A percentile compares a stretch with the other conserved stretches of the same genome.
Conservation (phyloP, 2,797 vertebrate genomes). For the Centroberyx gerrardi region DNA sequence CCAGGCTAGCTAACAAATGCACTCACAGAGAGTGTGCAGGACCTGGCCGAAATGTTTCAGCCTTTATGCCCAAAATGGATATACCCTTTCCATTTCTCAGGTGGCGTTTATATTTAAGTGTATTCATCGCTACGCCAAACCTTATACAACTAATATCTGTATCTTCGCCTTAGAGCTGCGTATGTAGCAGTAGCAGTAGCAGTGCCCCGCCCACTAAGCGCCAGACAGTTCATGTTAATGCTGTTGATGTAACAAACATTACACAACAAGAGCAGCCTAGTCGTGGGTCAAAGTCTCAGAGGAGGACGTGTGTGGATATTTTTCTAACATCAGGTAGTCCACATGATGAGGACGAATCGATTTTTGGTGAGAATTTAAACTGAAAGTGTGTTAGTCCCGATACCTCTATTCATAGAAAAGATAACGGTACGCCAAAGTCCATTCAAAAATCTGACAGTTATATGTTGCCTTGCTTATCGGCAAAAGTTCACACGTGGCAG, state of each 20-base stretch:
- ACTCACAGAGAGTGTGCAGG: not conserved
- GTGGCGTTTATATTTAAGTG: too few species aligned
- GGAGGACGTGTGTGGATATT: not conserved
- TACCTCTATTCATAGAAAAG: not conserved
- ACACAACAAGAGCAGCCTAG: slow-evolving; percentile 31
- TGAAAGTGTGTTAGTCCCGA: fast-evolving
- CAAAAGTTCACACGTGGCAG: too few species aligned
- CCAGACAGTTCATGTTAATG: slow-evolving; percentile 31
- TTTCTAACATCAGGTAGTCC: not conserved
- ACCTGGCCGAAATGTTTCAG: too few species aligned
- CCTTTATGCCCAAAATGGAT: too few species aligned
- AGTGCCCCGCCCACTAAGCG: slow-evolving; percentile 80
- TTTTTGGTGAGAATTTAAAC: not conserved
- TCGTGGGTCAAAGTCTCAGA: not conserved
- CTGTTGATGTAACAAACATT: slow-evolving; percentile 50
- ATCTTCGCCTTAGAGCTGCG: slow-evolving; percentile 20
- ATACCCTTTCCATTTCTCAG: too few species aligned
- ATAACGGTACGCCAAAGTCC: not conserved
- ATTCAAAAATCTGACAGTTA: too few species aligned
- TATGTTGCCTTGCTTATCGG: too few species aligned
- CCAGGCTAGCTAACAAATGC: not conserved
- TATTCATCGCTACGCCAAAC: fast-evolving
- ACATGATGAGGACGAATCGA: fast-evolving
- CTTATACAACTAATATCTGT: not conserved
- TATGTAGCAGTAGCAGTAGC: slow-evolving; percentile 29